Evolutionary conservation across 2,113 vertebrate species (phyloP), one percentile per base, ranked within the genome.

Genomic region (Pelmatolapia mariae): DNA sequence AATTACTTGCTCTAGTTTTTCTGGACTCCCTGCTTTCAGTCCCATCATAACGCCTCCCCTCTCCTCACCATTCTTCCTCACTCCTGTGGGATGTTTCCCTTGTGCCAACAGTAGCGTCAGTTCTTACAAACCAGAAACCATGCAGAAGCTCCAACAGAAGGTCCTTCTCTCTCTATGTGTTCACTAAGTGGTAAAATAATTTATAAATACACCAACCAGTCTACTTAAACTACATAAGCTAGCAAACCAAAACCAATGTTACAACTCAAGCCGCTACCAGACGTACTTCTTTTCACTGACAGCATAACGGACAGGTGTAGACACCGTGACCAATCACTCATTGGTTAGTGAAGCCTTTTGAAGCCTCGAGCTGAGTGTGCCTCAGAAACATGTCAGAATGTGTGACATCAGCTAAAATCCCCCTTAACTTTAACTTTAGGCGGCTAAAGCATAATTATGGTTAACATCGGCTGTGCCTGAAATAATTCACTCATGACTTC

Each of bases 71-170:
- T 68, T 83, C 86, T 47, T 92, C 90, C 78, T 92, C 53, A 93
- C 91, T 87, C 5, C 7, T 13, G 89, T 93, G 94, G 50, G 79
- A 94, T 89, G 92, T 94, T 94, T 92, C 43, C 91, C 10, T 87
- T 84, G 80, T 1, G 82, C 89, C 89, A 92, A 92, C 90, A 92
- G 47, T 91, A 84, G 86, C 73, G 38, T 90, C 76, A 19, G 33
- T 24, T 88, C 36, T 15, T 2, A 29, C 24, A 63, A 33, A 36
- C 59, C 59, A 63, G 10, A 68, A 57, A 86, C 85, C 61, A 10
- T 22, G 56, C 22, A 38, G 73, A 24, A 40, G 5, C 0, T 82
- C 33, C 59, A 71, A 15, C 19, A 54, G 12, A 40, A 29, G 13
- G 29, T 47, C 24, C 2, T 76, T 29, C 68, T 76, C 7, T 29